Base-by-base conservation (phyloP, 2,797 vertebrate genomes). In the Chaetophractus vellerosus region DNA sequence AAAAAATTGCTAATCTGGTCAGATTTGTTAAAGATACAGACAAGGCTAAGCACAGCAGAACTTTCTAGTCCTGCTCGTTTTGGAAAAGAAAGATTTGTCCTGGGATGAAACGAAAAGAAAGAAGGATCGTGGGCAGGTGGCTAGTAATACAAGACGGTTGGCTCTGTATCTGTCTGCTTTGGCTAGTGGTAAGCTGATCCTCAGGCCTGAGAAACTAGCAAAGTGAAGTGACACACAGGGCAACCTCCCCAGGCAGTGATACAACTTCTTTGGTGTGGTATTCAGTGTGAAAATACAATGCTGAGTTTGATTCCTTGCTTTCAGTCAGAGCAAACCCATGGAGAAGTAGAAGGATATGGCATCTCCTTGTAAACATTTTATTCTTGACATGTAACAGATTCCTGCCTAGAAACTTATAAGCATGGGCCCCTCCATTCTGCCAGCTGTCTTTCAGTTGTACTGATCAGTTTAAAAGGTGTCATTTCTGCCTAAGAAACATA, bases 1-100 rank as follows among this genome's bases (percentile, higher is more conserved):
- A 87, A 94, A 89, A 94, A 76, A 38, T 38, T 91, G 83, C 89
- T 93, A 74, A 91, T 94, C 81, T 97, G 57, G 57, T 88, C 52
- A 78, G 85, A 90, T 88, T 90, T 96, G 88, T 87, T 96, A 92
- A 94, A 94, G 93, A 92, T 93, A 93, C 63, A 95, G 81, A 63
- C 78, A 85, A 87, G 88, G 90, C 80, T 83, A 36, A 82, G 66
- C 52, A 38, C 45, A 92, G 86, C 57, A 63, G 84, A 33, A 55
- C 74, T 86, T 90, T 95, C 78, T 95, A 84, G 63, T 69, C 66
- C 81, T 87, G 68, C n/a, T 92, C 38, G 41, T 96, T 96, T 94
- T 90, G 95, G 41, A 68, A 38, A 87, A 82, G 72, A 75, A 94
- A 87, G 63, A 88, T 82, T 88, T 95, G 82, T 88, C 59, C 48